Conservation (phyloP, 2,888 invertebrate species). For the Macroteleia sp. region DNA sequence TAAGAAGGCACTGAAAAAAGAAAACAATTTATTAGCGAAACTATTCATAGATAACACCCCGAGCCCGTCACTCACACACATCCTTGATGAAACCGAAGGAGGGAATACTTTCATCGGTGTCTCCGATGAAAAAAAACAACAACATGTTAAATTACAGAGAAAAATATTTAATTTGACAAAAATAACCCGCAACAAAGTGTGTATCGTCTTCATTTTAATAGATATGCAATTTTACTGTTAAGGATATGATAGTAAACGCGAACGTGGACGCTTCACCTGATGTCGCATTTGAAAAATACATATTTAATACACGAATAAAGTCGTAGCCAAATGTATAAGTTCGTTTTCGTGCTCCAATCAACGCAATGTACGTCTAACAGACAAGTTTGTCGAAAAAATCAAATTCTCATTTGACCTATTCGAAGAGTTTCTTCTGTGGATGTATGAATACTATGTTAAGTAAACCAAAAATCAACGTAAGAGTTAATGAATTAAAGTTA, state of each 20-base stretch:
- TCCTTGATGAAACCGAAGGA: not conserved
- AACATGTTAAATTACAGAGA: constrained; percentile 42
- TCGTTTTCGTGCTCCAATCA: too few relatives aligned
- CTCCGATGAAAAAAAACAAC: constrained; percentile 43
- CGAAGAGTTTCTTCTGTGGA: too few relatives aligned
- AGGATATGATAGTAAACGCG: constrained; percentile 62
- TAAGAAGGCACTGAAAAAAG: constrained; percentile 75
- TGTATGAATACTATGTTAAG: too few relatives aligned
- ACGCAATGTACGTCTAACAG: too few relatives aligned
- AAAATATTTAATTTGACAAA: constrained; percentile 69
- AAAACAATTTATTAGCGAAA: constrained; percentile 53
- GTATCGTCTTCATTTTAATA: constrained; percentile 70
- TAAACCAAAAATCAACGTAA: too few relatives aligned
- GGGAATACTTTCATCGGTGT: constrained; percentile 13
- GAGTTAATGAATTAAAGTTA: too few relatives aligned
- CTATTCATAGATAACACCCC: not conserved
- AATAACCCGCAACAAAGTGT: constrained; percentile 80
- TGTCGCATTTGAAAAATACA: constrained; percentile 45
- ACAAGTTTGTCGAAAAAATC: too few relatives aligned
- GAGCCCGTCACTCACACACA: constrained; percentile 18
- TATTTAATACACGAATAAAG: too few relatives aligned
- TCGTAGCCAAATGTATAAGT: too few relatives aligned
- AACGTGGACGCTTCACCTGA: constrained; percentile 63
- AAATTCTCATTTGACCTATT: too few relatives aligned
- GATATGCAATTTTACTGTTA: constrained; percentile 64